These are phyloP conservation scores for Synodontis membranacea DNA, from an alignment of 2,113 vertebrate genomes.

Conservation along the genomic window DNA sequence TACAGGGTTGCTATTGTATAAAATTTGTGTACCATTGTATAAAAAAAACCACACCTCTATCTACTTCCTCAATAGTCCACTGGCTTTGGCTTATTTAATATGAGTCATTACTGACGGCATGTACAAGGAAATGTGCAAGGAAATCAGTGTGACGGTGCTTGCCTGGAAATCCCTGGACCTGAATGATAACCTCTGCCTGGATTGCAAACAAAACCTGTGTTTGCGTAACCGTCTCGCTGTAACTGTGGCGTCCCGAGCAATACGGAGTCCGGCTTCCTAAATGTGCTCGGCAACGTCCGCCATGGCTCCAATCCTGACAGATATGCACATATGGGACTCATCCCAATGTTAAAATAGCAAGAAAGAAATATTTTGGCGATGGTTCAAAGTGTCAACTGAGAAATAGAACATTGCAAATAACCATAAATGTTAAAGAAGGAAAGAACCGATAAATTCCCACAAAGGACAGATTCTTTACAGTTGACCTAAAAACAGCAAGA, in stretches of 20 bases:
- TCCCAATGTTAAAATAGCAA: constrained; percentile 6
- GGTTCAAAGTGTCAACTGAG: background rate
- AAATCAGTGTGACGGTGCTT: background rate
- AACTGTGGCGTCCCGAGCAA: background rate
- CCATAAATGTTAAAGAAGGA: background rate
- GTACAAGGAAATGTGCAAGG: background rate
- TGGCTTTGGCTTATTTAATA: background rate
- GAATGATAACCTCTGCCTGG: constrained; percentile 30
- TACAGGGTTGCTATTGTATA: background rate
- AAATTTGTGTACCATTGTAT: too few species aligned
- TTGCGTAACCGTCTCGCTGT: background rate
- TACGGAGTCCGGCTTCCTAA: constrained; percentile 1
- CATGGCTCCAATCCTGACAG: background rate
- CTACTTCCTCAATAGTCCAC: background rate
- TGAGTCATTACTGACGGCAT: too few species aligned
- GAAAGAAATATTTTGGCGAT: background rate
- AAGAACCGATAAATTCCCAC: background rate
- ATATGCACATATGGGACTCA: constrained; percentile 1
- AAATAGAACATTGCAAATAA: background rate
- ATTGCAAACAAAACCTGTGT: constrained; percentile 12
- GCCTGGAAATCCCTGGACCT: constrained; percentile 9
- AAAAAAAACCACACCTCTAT: background rate
- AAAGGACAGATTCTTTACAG: background rate
- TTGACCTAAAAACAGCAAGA: background rate
- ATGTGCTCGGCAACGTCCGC: background rate